Percentiles rank a stretch among this genome's conserved stretches.
These are phyloP conservation scores for Calvadosia cruxmelitensis DNA, from an alignment of 30 jellyfish, hydroid and myxozoan genomes.

Conservation along the genomic window DNA sequence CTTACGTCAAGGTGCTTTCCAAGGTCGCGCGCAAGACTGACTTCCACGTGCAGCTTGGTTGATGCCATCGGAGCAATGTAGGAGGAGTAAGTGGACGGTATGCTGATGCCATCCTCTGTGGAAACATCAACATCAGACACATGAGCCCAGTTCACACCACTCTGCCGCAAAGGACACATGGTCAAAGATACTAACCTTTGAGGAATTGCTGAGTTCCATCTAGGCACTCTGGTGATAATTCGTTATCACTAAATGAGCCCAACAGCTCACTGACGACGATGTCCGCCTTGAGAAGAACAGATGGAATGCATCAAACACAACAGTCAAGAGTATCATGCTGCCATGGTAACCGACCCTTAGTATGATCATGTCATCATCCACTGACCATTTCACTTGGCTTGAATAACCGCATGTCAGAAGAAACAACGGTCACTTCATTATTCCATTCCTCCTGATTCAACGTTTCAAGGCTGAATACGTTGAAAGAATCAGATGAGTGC, in stretches of 20 bases:
- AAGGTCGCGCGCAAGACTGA: constrained; percentile 50
- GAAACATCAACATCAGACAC: too few relatives aligned
- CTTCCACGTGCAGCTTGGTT: constrained; percentile 63
- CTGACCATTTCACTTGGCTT: constrained; percentile 76
- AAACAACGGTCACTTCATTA: constrained; percentile 63
- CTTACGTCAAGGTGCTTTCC: constrained; percentile 76
- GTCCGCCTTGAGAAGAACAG: constrained; percentile 67
- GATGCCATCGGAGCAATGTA: constrained; percentile 84
- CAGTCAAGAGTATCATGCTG: too few relatives aligned
- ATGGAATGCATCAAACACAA: too few relatives aligned
- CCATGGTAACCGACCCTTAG: too few relatives aligned
- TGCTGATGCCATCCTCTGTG: constrained; percentile 80
- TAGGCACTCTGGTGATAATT: constrained; percentile 93
- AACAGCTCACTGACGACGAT: constrained; percentile 96
- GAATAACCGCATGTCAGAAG: constrained; percentile 81
- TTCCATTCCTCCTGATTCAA: constrained; percentile 90
- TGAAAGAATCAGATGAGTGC: too few relatives aligned
- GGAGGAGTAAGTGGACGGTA: constrained; percentile 89
- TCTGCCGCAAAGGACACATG: too few relatives aligned
- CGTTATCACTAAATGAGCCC: constrained; percentile 99
- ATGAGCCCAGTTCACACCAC: too few relatives aligned
- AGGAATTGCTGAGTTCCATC: constrained; percentile 89
- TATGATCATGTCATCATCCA: too few relatives aligned
- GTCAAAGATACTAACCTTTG: too few relatives aligned
- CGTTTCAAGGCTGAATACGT: constrained; percentile 41